Evolutionary conservation across 2,888 invertebrate species (phyloP), one percentile per base, ranked within the genome.

Genomic region (Limnephilus marmoratus): DNA sequence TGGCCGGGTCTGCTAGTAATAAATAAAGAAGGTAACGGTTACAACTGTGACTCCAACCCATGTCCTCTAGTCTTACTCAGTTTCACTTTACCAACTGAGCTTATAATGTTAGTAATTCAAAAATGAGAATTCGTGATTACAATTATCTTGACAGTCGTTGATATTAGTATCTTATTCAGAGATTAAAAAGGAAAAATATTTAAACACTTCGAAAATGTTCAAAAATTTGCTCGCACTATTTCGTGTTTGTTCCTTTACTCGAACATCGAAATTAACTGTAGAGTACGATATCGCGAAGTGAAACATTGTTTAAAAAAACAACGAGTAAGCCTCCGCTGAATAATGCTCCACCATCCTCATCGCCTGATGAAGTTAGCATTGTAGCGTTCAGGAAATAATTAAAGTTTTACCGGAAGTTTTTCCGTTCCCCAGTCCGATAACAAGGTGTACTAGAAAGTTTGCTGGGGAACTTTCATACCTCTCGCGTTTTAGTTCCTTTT

Each of bases 381-480:
- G 34, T 29, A 88, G 11, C 89, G 81, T 29, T 81, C 5, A 12
- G 89, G 81, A 89, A 89, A 89, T 89, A 89, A 89, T 89, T 89
- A 89, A 89, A 89, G 45, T 89, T 89, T 89, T 88, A 18, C 89
- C 81, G 81, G 89, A 34, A 81, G 81, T 81, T 89, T 89, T 89
- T 34, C 41, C 37, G 81, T 29, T 24, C 41, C 37, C 37, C 81
- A 31, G 53, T 31, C 88, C 41, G 81, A 18, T 89, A 89, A 89
- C 89, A 89, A 81, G 89, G 89, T 89, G 81, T 81, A 37, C n/a
- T 37, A 29, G 34, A 13, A 81, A 89, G 13, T 29, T 89, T 34
- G 89, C 18, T 37, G 89, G 37, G 89, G 15, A 87, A 87, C 53
- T 87, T 87, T 85, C 45, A 85, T 85, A 45, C 86, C 24, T 86